These are phyloP conservation scores for Metellina segmentata DNA, from an alignment of 2,888 invertebrate species.

Conservation along the genomic window DNA sequence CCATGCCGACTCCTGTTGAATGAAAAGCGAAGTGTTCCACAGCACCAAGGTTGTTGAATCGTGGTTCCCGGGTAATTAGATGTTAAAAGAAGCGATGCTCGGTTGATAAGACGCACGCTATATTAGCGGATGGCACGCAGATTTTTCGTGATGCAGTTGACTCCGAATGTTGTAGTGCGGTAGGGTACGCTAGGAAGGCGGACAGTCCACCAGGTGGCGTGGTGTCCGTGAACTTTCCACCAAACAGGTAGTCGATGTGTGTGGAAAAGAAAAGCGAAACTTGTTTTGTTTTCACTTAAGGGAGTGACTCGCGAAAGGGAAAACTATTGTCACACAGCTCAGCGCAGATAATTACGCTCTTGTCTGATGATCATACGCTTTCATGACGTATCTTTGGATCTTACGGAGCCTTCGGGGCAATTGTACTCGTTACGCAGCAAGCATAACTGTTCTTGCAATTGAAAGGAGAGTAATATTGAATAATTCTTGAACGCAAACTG, in stretches of 20 bases:
- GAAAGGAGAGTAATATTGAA: no score
- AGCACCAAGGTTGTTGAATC: conserved; percentile 34
- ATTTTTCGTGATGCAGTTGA: conserved; percentile 22
- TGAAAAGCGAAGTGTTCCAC: not conserved
- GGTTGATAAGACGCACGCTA: conserved; percentile 21
- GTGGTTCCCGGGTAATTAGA: conserved; percentile 32
- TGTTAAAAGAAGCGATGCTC: conserved; percentile 4
- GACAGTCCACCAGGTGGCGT: conserved; percentile 51
- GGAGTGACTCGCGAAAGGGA: not conserved
- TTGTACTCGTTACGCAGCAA: not conserved
- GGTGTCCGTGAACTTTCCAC: conserved; percentile 50
- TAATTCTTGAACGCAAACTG: no score
- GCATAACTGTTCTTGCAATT: not conserved
- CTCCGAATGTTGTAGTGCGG: not conserved
- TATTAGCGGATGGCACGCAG: conserved; percentile 13
- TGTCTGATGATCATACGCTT: not conserved
- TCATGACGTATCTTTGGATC: not conserved
- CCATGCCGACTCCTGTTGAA: not conserved
- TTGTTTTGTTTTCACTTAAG: not conserved
- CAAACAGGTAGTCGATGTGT: conserved; percentile 28
- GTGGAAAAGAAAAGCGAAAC: not conserved
- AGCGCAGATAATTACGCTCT: not conserved
- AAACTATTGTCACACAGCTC: not conserved
- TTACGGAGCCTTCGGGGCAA: not conserved
- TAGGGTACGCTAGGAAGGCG: not conserved